Evolutionary conservation across 1,140 invertebrate genomes (phyloP).

Genomic region (Dendroctonus valens): DNA sequence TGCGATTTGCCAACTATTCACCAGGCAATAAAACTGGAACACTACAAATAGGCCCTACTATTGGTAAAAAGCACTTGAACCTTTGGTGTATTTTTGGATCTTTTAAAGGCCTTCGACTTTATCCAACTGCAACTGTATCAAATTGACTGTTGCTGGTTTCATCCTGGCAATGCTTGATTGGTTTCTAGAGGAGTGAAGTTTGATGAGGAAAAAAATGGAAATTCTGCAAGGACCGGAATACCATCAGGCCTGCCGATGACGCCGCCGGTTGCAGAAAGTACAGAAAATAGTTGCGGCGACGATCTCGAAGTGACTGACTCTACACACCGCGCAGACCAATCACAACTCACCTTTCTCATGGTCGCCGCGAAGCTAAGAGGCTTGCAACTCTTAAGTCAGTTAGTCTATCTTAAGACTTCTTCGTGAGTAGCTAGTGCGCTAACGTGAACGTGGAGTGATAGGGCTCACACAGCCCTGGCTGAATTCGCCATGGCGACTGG

Average conservation of each 20-base stretch:
- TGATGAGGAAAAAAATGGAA: neutral
- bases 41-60: too few relatives aligned
- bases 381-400: conserved; percentile 35
- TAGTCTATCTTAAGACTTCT: conserved; percentile 44
- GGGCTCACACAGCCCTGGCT: conserved; percentile 41
- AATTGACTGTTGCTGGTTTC: too few relatives aligned
- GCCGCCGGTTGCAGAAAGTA: conserved; percentile 31
- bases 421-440: conserved; percentile 41
- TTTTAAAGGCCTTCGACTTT: too few relatives aligned
- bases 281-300: conserved; percentile 25
- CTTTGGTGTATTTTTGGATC: too few relatives aligned
- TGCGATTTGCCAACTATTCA: too few relatives aligned
- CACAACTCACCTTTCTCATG: conserved; percentile 33
- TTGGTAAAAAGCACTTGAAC: too few relatives aligned
- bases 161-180: too few relatives aligned
- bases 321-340: conserved; percentile 36
- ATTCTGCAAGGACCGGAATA: conserved; percentile 27
- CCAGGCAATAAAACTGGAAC: too few relatives aligned
- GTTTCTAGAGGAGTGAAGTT: too few relatives aligned
- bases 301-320: conserved; percentile 39
- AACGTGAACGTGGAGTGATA: conserved; percentile 39
- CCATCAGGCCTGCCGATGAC: conserved; percentile 8
- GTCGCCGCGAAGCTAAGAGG: conserved; percentile 37
- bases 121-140: too few relatives aligned
- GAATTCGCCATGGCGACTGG: conserved; percentile 42